Evolutionary conservation across 2,113 vertebrate genomes (phyloP).

Genomic region (Chelonoidis abingdonii): DNA sequence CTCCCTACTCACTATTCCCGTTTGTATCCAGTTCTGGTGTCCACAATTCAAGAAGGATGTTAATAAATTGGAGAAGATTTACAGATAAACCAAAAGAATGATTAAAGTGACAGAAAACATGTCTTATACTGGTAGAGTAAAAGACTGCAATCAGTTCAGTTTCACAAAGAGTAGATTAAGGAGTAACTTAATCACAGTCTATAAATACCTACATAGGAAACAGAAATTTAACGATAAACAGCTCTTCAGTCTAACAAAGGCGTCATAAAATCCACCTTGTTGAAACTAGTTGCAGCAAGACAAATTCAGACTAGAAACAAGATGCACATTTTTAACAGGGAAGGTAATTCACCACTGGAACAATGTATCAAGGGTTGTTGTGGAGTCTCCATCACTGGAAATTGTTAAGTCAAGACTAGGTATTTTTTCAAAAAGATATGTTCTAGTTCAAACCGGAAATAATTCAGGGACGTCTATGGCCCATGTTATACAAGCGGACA

Average conservation of each 20-base stretch:
- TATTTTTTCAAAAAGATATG: neutral
- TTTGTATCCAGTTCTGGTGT: neutral
- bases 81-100: neutral
- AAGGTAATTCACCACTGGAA: too few species aligned
- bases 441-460: neutral
- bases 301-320: neutral
- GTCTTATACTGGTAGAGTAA: neutral
- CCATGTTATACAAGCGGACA: too few species aligned
- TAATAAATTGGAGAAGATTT: neutral
- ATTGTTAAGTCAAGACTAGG: neutral
- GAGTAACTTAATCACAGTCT: neutral
- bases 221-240: neutral
- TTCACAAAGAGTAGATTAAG: neutral
- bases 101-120: neutral
- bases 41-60: neutral
- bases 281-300: neutral
- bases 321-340: neutral
- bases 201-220: neutral
- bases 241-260: neutral
- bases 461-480: neutral
- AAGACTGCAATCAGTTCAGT: neutral
- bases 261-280: neutral
- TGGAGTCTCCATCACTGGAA: too few species aligned
- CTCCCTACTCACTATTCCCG: neutral
- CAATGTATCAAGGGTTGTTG: too few species aligned